Evolutionary conservation across 2,113 vertebrate species (phyloP).

Genomic region (Xiphophorus couchianus): DNA sequence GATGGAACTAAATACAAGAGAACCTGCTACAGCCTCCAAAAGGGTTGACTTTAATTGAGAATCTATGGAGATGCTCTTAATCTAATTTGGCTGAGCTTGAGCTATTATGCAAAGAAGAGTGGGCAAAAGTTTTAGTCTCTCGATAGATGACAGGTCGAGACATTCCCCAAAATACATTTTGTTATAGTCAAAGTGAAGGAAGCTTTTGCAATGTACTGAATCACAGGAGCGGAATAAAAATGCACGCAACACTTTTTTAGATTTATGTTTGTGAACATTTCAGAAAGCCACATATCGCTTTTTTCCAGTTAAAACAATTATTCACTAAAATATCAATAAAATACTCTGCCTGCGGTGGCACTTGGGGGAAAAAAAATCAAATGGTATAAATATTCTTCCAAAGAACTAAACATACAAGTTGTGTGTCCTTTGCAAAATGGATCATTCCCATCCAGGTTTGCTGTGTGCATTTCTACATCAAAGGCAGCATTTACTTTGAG

Average conservation of each 20-base stretch:
- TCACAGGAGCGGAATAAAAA: neutral
- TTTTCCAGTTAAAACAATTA: neutral
- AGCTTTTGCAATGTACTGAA: neutral
- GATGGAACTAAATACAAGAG: too few relatives aligned
- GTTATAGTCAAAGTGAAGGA: neutral
- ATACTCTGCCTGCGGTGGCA: neutral
- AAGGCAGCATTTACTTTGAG: neutral
- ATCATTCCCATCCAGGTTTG: neutral
- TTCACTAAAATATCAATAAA: neutral
- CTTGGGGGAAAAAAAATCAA: neutral
- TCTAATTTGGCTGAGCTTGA: neutral
- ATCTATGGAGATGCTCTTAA: too few relatives aligned
- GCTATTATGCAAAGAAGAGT: neutral
- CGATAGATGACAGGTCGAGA: neutral
- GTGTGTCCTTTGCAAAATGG: neutral
- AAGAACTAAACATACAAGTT: neutral
- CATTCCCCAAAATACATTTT: neutral
- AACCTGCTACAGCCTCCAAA: too few relatives aligned
- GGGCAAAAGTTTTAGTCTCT: neutral
- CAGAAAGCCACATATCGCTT: neutral
- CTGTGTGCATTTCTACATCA: neutral
- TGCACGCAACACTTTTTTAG: neutral
- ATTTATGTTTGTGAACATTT: neutral
- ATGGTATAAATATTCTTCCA: neutral
- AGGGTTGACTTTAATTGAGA: too few relatives aligned